Base-by-base conservation (phyloP, 2,113 vertebrate genomes). In the Salvelinus namaycush region DNA sequence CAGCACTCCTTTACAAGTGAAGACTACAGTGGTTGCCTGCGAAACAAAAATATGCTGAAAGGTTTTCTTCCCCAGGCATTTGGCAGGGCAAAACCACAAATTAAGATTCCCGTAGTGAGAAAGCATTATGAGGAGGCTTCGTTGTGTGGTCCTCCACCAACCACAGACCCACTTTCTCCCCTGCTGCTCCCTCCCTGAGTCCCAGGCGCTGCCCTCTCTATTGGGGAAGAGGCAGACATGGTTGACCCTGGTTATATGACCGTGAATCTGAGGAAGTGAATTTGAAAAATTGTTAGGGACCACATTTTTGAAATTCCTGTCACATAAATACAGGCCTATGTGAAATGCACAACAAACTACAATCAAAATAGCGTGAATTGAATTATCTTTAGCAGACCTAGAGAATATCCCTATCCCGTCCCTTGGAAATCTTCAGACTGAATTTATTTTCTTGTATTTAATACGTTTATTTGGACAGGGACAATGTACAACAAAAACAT, bases 131-230 rank as follows among this genome's bases (percentile, higher is more conserved):
- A 85, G 34, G 34, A 34, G 76, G 31, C 69, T 87, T 84, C 70
- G 75, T 83, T 92, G 90, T 92, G 91, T 92, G 91, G 91, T 91
- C 90, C 87, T 77, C 80, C 77, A 78, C 76, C 72, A 72, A 60
- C 86, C 79, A 76, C 59, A 81, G 83, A 77, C 51, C 67, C 54
- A 27, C 31, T 67, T 74, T 57, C 70, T 78, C 86, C 88, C 84
- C 84, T 78, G 81, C 84, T 87, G 83, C 70, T 84, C 66, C 12
- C 74, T 80, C 80, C 77, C 80, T 78, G 83, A 81, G 72, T 82
- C 39, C 79, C 87, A 81, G 86, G 77, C 80, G 83, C 84, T 84
- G 83, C 89, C 80, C 84, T 87, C 88, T 88, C 89, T 90, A 85
- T 87, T 90, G 88, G 88, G 84, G 79, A 8, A 34, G 79, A 75